These are phyloP conservation scores for Bucco capensis DNA, from an alignment of 2,113 vertebrate species.

Conservation along the genomic window DNA sequence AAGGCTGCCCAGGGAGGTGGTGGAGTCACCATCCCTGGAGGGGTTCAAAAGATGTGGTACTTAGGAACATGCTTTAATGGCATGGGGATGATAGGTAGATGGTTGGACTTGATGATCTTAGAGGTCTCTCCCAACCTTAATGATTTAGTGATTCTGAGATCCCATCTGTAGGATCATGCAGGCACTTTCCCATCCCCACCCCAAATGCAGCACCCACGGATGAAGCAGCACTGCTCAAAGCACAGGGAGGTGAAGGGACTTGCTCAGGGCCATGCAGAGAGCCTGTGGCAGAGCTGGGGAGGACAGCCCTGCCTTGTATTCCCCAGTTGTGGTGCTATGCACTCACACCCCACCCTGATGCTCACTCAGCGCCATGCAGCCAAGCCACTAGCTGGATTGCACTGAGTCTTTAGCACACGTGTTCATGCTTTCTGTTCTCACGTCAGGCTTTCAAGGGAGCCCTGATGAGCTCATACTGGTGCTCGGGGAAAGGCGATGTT, in stretches of 20 bases:
- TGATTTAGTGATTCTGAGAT: no score
- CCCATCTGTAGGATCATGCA: no score
- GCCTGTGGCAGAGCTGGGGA: background rate
- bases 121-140: no score
- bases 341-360: rapidly evolving
- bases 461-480: conserved; percentile 99
- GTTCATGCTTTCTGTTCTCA: conserved; percentile 22
- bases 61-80: no score
- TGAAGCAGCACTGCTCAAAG: background rate
- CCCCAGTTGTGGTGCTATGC: background rate
- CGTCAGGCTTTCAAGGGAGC: conserved; percentile 89
- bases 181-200: background rate
- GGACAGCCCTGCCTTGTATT: rapidly evolving
- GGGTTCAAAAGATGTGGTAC: no score
- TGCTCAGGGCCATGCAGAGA: background rate
- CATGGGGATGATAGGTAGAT: no score
- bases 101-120: no score
- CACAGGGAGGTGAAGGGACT: background rate
- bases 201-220: background rate
- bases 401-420: background rate
- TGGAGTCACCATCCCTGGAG: no score
- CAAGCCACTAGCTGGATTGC: background rate
- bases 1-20: no score
- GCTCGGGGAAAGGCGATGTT: conserved; percentile 96
- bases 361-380: rapidly evolving